Evolutionary conservation across 2,888 invertebrate genomes (phyloP).

Genomic region (Limenitis arthemis): DNA sequence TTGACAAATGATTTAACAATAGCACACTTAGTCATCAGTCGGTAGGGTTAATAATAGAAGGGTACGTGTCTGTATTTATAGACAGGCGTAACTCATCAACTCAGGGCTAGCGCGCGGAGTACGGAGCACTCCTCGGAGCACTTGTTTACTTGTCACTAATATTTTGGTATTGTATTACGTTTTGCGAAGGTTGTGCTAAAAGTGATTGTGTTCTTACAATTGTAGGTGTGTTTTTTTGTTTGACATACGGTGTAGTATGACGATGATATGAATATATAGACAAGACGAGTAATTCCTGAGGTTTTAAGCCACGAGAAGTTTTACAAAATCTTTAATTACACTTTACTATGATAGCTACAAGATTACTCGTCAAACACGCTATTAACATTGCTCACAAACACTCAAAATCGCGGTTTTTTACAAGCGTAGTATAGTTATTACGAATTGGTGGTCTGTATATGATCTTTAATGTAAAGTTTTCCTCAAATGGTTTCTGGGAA

Average conservation of each 20-base stretch:
- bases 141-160: slow-evolving; percentile 5
- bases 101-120: slow-evolving; percentile 8
- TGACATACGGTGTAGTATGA: no score
- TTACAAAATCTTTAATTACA: no score
- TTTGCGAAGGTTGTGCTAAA: background rate
- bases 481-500: slow-evolving; percentile 1
- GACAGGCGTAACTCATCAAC: slow-evolving; percentile 23
- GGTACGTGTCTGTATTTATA: slow-evolving; percentile 21
- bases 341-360: no score
- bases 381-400: no score
- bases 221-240: no score
- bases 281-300: no score
- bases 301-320: no score
- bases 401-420: no score
- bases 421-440: no score
- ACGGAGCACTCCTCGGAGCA: background rate
- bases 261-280: no score
- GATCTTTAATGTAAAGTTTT: background rate
- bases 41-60: slow-evolving; percentile 26
- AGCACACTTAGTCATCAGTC: slow-evolving; percentile 33
- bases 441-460: background rate
- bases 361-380: no score
- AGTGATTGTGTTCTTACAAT: no score
- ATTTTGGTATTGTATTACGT: background rate
- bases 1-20: slow-evolving; percentile 34